Conservation (phyloP, 2,888 invertebrate genomes). For the Pilophorus perplexus region DNA sequence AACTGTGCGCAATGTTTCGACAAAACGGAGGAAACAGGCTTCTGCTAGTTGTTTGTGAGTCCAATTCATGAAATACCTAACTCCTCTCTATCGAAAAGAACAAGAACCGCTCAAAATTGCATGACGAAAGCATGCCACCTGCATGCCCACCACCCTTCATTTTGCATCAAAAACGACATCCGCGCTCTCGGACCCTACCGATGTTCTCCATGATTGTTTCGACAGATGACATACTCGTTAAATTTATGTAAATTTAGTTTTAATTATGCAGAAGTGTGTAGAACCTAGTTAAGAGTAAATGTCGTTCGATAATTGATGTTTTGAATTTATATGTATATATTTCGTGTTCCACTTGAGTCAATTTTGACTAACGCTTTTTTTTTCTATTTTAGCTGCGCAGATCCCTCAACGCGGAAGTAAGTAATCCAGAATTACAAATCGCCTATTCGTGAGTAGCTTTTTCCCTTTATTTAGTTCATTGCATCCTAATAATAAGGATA, state of each 20-base stretch:
- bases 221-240: not conserved
- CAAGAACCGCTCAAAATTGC: constrained; percentile 32
- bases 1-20: constrained; percentile 71
- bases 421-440: constrained; percentile 54
- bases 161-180: constrained; percentile 29
- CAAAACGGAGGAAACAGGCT: constrained; percentile 65
- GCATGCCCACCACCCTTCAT: constrained; percentile 8
- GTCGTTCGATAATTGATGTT: constrained; percentile 29
- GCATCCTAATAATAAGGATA: too few relatives aligned
- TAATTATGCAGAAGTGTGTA: constrained; percentile 35
- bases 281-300: constrained; percentile 33
- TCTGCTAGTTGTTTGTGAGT: constrained; percentile 68
- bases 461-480: too few relatives aligned
- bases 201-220: not conserved
- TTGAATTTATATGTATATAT: constrained; percentile 25
- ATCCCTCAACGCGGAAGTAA: constrained; percentile 86
- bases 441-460: constrained; percentile 43
- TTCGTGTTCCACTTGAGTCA: constrained; percentile 34
- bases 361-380: constrained; percentile 50
- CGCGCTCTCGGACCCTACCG: constrained; percentile 14
- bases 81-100: constrained; percentile 27
- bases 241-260: constrained; percentile 7
- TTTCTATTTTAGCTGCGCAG: constrained; percentile 79
- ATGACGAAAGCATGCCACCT: constrained; percentile 26
- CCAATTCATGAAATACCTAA: constrained; percentile 48